Evolutionary conservation across 1,140 invertebrate species (phyloP).

Genomic region (Leptinotarsa defecta): DNA sequence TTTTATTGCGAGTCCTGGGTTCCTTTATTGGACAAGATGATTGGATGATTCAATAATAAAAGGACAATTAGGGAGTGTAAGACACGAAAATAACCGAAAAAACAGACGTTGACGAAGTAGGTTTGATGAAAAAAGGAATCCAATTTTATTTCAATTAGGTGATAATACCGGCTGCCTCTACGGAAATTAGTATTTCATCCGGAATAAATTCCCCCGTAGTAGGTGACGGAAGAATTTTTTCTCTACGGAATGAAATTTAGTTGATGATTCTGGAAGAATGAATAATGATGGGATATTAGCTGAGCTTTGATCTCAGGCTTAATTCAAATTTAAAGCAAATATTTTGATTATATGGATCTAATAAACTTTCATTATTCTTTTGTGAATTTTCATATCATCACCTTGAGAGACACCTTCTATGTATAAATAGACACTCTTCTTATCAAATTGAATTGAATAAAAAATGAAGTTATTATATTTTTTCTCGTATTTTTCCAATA

Average conservation of each 20-base stretch:
- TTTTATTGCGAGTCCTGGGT: background rate
- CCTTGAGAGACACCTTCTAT: too few species aligned
- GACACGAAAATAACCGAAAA: conserved; percentile 2
- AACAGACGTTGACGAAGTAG: background rate
- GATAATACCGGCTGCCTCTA: background rate
- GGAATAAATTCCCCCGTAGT: background rate
- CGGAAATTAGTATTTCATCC: background rate
- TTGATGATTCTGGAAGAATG: too few species aligned
- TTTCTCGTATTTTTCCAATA: too few species aligned
- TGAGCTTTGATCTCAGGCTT: too few species aligned
- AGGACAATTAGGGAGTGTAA: conserved; percentile 2
- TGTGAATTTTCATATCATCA: too few species aligned
- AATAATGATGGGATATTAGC: too few species aligned
- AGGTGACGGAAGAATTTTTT: background rate
- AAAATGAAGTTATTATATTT: too few species aligned
- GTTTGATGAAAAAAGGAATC: conserved; percentile 8
- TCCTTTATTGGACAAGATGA: background rate
- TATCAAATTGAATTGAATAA: too few species aligned
- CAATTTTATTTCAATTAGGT: conserved; percentile 4
- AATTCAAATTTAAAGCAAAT: too few species aligned
- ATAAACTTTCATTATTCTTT: too few species aligned
- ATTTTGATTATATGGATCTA: too few species aligned
- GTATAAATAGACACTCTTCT: too few species aligned
- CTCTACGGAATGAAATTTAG: background rate
- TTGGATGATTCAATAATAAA: conserved; percentile 4